A percentile compares a stretch with the other conserved stretches of the same genome.
Evolutionary conservation across 2,888 invertebrate genomes (phyloP).

Genomic region (Lumbricus terrestris): DNA sequence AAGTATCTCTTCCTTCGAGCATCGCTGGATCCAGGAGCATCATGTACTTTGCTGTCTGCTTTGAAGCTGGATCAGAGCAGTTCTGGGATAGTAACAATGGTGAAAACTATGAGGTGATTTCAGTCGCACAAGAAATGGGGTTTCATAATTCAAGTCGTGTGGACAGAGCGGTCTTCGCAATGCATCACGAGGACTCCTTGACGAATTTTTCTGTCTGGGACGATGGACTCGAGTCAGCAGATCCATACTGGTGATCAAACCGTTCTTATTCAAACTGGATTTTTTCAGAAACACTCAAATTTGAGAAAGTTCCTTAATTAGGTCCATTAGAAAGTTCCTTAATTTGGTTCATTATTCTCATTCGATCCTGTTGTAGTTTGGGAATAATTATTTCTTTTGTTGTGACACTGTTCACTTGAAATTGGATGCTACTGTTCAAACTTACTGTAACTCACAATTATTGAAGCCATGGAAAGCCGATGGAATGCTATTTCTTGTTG

Average conservation of each 20-base stretch:
- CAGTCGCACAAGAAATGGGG: slow-evolving; percentile 38
- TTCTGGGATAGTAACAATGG: slow-evolving; percentile 90
- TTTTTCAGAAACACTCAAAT: neutral
- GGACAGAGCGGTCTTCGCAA: slow-evolving; percentile 20
- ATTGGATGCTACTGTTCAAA: neutral
- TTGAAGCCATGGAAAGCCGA: neutral
- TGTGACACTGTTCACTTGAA: neutral
- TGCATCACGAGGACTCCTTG: slow-evolving; percentile 21
- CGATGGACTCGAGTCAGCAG: neutral
- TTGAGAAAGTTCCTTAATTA: neutral
- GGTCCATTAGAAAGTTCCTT: neutral
- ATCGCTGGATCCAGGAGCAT: slow-evolving; percentile 44
- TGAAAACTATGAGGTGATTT: slow-evolving; percentile 74
- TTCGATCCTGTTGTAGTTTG: neutral
- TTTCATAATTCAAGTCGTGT: neutral
- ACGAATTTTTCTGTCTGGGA: slow-evolving; percentile 28
- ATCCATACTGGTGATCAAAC: neutral
- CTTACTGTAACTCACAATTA: too few relatives aligned
- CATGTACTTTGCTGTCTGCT: slow-evolving; percentile 89
- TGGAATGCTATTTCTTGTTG: neutral
- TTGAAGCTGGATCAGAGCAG: slow-evolving; percentile 68
- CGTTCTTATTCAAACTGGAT: neutral
- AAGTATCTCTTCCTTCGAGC: slow-evolving; percentile 69
- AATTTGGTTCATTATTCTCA: neutral
- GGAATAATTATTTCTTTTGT: neutral